Evolutionary conservation across 2,113 vertebrate genomes (phyloP).

Genomic region (Hemiscyllium ocellatum): DNA sequence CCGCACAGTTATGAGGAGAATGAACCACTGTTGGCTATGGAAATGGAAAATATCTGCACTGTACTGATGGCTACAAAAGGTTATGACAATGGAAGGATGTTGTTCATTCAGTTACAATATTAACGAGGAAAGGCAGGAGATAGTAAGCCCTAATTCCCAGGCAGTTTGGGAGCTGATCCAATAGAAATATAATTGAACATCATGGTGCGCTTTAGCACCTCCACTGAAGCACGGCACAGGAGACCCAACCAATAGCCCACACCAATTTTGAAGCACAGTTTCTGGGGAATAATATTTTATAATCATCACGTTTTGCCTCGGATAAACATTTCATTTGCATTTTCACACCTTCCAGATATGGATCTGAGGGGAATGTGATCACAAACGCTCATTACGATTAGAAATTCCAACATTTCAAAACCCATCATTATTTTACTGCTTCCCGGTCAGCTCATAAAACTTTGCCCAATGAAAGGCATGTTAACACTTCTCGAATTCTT

Average conservation of each 20-base stretch:
- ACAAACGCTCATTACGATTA: constrained; percentile 54
- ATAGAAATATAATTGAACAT: constrained; percentile 66
- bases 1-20: background rate
- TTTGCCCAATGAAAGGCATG: background rate
- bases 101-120: background rate
- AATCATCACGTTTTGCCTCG: constrained; percentile 73
- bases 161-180: constrained; percentile 51
- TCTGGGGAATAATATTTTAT: constrained; percentile 61
- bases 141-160: constrained; percentile 54
- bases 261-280: constrained; percentile 63
- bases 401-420: constrained; percentile 7
- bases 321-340: constrained; percentile 77
- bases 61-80: background rate
- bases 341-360: constrained; percentile 66
- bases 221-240: constrained; percentile 57
- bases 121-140: constrained; percentile 71
- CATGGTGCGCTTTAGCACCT: constrained; percentile 69
- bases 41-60: background rate
- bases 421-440: background rate
- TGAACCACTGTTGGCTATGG: background rate
- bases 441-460: background rate
- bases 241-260: constrained; percentile 57
- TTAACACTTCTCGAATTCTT: background rate
- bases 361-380: constrained; percentile 65
- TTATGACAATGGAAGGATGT: too few relatives aligned